Evolutionary conservation across 1,140 invertebrate species (phyloP).

Genomic region (Eumaeus atala): DNA sequence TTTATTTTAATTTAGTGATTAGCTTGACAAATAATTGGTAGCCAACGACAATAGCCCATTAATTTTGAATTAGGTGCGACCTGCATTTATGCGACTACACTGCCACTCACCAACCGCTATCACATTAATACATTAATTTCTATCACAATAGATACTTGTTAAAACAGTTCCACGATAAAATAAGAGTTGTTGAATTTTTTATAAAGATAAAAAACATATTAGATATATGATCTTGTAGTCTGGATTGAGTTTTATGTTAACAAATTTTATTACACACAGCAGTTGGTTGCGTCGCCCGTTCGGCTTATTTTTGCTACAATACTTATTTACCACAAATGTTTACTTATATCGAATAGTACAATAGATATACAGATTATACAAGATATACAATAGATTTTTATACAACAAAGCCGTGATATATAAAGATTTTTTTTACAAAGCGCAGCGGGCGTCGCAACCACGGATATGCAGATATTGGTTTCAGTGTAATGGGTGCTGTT

Average conservation of each 20-base stretch:
- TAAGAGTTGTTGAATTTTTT: constrained; percentile 74
- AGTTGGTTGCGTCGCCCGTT: constrained; percentile 51
- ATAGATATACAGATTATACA: constrained; percentile 67
- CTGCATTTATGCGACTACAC: constrained; percentile 48
- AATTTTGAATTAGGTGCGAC: constrained; percentile 39
- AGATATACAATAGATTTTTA: constrained; percentile 66
- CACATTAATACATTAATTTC: constrained; percentile 54
- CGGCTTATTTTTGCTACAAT: constrained; percentile 68
- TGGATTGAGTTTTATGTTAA: constrained; percentile 71
- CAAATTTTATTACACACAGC: constrained; percentile 68
- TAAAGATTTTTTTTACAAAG: constrained; percentile 58
- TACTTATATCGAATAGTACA: constrained; percentile 62
- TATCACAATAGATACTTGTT: constrained; percentile 70
- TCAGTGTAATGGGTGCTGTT: constrained; percentile 68
- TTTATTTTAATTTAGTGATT: constrained; percentile 34
- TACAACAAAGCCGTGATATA: constrained; percentile 64
- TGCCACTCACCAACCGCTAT: constrained; percentile 71
- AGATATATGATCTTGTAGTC: constrained; percentile 73
- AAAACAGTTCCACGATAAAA: constrained; percentile 70
- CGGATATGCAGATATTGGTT: constrained; percentile 37
- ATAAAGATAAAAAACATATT: constrained; percentile 70
- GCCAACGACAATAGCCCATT: constrained; percentile 69
- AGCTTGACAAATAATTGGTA: constrained; percentile 64
- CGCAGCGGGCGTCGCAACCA: constrained; percentile 45
- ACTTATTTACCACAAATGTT: constrained; percentile 54